Evolutionary conservation across 2,797 vertebrate genomes (phyloP).

Genomic region (Chelidonichthys spinosus): DNA sequence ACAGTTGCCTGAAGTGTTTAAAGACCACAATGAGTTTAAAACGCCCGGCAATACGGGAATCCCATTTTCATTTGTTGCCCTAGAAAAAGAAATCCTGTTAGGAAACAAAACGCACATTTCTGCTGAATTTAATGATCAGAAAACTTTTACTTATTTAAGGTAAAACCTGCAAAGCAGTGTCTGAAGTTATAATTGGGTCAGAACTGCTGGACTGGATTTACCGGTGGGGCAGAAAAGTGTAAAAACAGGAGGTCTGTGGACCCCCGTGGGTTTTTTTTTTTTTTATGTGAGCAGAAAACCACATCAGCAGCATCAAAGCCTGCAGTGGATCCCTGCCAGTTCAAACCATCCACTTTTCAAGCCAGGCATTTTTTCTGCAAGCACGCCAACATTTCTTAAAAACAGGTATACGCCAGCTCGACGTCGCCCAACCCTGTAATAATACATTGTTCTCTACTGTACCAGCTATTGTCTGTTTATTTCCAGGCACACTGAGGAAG

Average conservation of each 20-base stretch:
- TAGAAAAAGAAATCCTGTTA: conserved; percentile 43
- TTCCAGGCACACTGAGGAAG: conserved; percentile 53
- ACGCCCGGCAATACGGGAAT: conserved; percentile 16
- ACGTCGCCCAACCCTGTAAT: conserved; percentile 28
- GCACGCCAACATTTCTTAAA: conserved; percentile 21
- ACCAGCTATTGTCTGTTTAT: conserved; percentile 74
- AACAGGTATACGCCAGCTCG: conserved; percentile 36
- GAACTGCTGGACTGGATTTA: conserved; percentile 40
- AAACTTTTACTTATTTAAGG: not conserved
- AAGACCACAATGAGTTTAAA: conserved; percentile 16
- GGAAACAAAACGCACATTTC: not conserved
- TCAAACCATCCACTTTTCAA: conserved; percentile 60
- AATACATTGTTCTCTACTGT: conserved; percentile 39
- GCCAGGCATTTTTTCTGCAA: conserved; percentile 37
- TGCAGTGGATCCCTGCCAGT: conserved; percentile 53
- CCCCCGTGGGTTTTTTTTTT: conserved; percentile 52
- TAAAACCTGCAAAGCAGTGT: conserved; percentile 6
- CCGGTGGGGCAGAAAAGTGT: conserved; percentile 31
- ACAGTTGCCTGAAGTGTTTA: conserved; percentile 21
- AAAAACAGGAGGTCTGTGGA: conserved; percentile 31
- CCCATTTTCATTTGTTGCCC: conserved; percentile 25
- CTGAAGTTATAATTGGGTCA: conserved; percentile 35
- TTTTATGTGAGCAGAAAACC: conserved; percentile 56
- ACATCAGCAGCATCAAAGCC: conserved; percentile 74
- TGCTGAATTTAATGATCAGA: no score